Percentiles rank a stretch among this genome's conserved stretches.
Evolutionary conservation across 2,797 vertebrate species (phyloP).

Genomic region (Neosilurus mollespiculum): DNA sequence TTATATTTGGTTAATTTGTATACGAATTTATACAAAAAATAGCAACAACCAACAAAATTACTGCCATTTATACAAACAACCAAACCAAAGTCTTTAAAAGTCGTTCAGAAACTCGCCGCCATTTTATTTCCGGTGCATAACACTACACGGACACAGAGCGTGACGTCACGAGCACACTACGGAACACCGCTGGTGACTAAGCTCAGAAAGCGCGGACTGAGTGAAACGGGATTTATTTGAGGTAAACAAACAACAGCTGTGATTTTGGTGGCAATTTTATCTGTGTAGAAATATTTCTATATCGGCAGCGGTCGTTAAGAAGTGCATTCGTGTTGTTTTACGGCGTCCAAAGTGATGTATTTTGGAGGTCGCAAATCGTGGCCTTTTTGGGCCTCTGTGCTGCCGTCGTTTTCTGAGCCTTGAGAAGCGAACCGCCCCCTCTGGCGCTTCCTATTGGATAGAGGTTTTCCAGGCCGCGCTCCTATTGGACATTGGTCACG

Average conservation of each 20-base stretch:
- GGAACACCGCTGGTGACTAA: slow-evolving; percentile 91
- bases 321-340: slow-evolving; percentile 37
- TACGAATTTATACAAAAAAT: background rate
- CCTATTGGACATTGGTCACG: slow-evolving; percentile 59
- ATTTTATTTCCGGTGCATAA: slow-evolving; percentile 2
- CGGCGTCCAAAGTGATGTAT: slow-evolving; percentile 13
- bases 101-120: background rate
- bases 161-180: slow-evolving; percentile 80
- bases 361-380: slow-evolving; percentile 67
- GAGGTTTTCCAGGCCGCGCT: background rate
- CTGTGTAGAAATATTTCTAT: background rate
- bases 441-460: slow-evolving; percentile 60
- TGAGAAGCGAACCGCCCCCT: slow-evolving; percentile 56
- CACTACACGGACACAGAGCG: background rate
- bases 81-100: no score
- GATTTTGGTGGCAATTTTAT: background rate
- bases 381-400: slow-evolving; percentile 93
- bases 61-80: background rate
- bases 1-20: background rate
- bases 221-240: slow-evolving; percentile 63
- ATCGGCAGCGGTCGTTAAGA: background rate
- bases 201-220: slow-evolving; percentile 82
- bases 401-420: slow-evolving; percentile 83
- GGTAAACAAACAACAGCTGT: slow-evolving; percentile 62
- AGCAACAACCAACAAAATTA: background rate